phyloP scores from a whole-genome alignment of 2,888 invertebrate genomes.

The Nephrocerus scutellatus region DNA sequence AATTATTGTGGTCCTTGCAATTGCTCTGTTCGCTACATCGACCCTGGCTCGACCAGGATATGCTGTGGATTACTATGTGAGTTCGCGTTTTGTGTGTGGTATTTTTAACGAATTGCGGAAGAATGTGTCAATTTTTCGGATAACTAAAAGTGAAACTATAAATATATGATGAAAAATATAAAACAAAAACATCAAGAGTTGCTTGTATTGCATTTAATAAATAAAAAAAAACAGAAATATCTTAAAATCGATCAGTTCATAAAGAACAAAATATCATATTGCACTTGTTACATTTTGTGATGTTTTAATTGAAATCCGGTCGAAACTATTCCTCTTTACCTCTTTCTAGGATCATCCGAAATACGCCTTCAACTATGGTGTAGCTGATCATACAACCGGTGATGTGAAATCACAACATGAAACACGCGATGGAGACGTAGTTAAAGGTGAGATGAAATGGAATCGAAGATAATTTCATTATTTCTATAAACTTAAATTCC shows the following conservation, averaged over 20 bases:
- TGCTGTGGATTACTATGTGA: conserved; percentile 58
- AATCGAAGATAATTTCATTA: neutral
- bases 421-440: conserved; percentile 58
- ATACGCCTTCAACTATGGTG: conserved; percentile 59
- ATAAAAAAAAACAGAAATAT: neutral
- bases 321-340: neutral
- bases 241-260: neutral
- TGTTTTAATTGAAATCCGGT: conserved; percentile 4
- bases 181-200: conserved; percentile 1
- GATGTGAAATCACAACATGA: conserved; percentile 61
- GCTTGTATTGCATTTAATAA: too few species aligned
- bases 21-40: conserved; percentile 37
- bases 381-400: conserved; percentile 53
- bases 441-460: conserved; percentile 56
- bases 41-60: conserved; percentile 47
- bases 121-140: conserved; percentile 3
- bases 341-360: conserved; percentile 52
- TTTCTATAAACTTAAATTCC: neutral
- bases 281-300: neutral
- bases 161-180: neutral
- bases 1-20: conserved; percentile 34
- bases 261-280: neutral
- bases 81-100: conserved; percentile 30
- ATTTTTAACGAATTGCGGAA: neutral
- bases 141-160: neutral